Base-by-base conservation (phyloP, 2,888 invertebrate genomes). In the Hirtodrosophila alboralis region DNA sequence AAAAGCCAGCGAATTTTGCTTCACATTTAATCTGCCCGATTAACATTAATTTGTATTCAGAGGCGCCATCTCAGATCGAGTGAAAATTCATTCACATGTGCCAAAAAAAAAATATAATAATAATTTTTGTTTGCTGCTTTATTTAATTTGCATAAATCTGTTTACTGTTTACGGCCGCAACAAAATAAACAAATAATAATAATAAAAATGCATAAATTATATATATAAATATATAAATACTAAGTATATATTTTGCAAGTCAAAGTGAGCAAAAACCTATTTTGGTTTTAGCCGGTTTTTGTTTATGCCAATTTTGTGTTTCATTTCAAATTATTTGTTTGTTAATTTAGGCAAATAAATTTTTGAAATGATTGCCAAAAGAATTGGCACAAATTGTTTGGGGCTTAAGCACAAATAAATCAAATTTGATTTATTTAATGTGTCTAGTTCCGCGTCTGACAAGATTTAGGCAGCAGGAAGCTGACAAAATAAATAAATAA, bases 61-160 rank as follows among this genome's bases (percentile, higher is more conserved):
- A n/a, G 63, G 75, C 69, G 75, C 70, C 63, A 45, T 37, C 30
- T n/a, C n/a, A n/a, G 31, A 26, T 9, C 28, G n/a, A 9, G 47
- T 64, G 43, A 75, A 71, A 70, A 70, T 58, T 58, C 43, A 63
- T 75, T 75, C 64, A 63, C 12, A 54, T 58, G 27, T 49, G 67
- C 56, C 48, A 56, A 67, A 37, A 40, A 37, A 28, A 53, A 21
- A 30, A n/a, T n/a, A n/a, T n/a, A n/a, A n/a, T n/a, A n/a, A n/a
- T n/a, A n/a, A n/a, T n/a, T 27, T 40, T 27, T 48, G 40, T 61
- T 74, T 61, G 49, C 45, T 74, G 30, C 40, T 28, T 21, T 44
- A 44, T 57, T 21, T 30, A 57, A 71, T 71, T 71, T 75, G 72
- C 76, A 71, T 71, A 71, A 71, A 51, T 64, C 49, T 56, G 54